phyloP scores from a whole-genome alignment of 2,888 invertebrate species.

The Ophion ellenae region DNA sequence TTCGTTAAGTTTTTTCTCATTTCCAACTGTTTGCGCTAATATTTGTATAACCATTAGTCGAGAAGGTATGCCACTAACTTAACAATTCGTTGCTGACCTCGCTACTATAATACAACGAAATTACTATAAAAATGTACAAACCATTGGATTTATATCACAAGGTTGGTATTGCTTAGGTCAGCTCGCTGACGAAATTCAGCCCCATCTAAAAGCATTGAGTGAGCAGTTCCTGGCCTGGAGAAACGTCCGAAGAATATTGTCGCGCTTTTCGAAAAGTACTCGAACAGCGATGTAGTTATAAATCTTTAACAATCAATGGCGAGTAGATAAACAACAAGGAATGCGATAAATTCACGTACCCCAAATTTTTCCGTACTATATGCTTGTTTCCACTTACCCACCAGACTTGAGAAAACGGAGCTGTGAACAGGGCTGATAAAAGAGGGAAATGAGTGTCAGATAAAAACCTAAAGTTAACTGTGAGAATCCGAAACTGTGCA shows the following conservation, averaged over 20 bases:
- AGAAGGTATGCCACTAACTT: too few relatives aligned
- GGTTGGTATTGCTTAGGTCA: too few relatives aligned
- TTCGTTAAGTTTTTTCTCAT: too few relatives aligned
- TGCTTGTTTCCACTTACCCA: not conserved
- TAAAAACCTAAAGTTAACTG: slow-evolving; percentile 1
- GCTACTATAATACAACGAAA: too few relatives aligned
- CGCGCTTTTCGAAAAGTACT: slow-evolving; percentile 9
- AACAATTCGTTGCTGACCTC: too few relatives aligned
- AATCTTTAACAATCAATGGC: slow-evolving; percentile 11
- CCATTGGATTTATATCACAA: too few relatives aligned
- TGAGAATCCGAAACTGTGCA: slow-evolving; percentile 37
- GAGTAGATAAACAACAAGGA: not conserved
- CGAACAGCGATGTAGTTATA: not conserved
- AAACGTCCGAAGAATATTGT: slow-evolving; percentile 46
- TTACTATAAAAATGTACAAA: too few relatives aligned
- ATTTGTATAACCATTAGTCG: too few relatives aligned
- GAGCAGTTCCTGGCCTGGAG: too few relatives aligned
- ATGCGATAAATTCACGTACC: slow-evolving; percentile 9
- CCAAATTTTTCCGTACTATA: not conserved
- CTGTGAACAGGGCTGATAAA: not conserved
- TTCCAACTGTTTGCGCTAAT: too few relatives aligned
- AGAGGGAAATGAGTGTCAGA: slow-evolving; percentile 6
- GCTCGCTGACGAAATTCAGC: too few relatives aligned
- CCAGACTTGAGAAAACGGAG: not conserved
- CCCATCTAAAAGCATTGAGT: too few relatives aligned